Percentiles rank a stretch among this genome's conserved stretches.
These are phyloP conservation scores for Cacatua alba DNA, from an alignment of 2,113 vertebrate genomes.

Conservation along the genomic window DNA sequence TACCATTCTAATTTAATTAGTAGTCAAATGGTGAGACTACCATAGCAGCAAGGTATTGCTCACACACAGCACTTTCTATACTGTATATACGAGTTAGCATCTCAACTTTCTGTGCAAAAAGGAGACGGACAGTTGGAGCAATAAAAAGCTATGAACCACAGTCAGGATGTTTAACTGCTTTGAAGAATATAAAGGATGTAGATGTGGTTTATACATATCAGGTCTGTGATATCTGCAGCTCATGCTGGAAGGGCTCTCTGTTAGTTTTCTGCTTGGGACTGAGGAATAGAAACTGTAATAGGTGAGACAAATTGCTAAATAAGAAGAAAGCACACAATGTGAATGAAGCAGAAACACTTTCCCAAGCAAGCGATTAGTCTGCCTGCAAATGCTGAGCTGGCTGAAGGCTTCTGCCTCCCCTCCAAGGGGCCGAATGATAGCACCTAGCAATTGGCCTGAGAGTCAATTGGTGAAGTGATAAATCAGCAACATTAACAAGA, in stretches of 20 bases:
- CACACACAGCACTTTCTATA: neutral
- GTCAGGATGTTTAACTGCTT: neutral
- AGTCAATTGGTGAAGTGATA: neutral
- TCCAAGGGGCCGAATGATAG: neutral
- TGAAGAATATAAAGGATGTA: neutral
- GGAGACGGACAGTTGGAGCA: neutral
- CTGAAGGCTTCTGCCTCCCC: neutral
- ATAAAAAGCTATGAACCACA: neutral
- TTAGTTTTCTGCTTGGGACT: neutral
- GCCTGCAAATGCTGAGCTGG: neutral
- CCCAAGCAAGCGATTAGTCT: neutral
- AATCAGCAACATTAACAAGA: neutral
- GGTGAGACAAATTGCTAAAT: neutral
- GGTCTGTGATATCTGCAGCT: neutral
- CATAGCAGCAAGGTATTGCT: neutral
- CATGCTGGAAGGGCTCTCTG: neutral
- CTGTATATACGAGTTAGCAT: neutral
- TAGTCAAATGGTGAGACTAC: neutral
- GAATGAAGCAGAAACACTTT: neutral
- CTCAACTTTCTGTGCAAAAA: neutral
- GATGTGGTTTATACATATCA: neutral
- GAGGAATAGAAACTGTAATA: neutral
- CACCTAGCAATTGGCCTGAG: rapidly evolving
- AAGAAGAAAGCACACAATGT: neutral
- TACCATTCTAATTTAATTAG: neutral